Base-by-base conservation (phyloP, 2,888 invertebrate species). In the Macaria liturata region DNA sequence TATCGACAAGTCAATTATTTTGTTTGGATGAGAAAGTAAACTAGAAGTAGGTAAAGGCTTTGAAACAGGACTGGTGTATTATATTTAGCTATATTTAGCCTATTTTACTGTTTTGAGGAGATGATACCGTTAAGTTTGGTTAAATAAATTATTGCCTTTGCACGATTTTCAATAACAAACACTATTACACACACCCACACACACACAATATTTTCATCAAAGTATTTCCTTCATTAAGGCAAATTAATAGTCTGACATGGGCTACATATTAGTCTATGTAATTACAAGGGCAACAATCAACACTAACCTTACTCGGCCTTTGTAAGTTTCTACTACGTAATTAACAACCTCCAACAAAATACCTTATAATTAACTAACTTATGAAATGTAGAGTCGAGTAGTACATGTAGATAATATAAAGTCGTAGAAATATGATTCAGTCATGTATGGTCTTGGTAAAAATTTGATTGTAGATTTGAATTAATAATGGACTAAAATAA, bases 301-400 rank as follows among this genome's bases (percentile, higher is more conserved):
- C 55, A 52, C 55, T 49, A 43, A 52, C 50, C 20, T 20, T 20
- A 20, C 58, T 47, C 31, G 54, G 45, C 51, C 47, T 20, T 20
- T 20, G 20, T 20, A 20, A 20, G 20, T 60, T 52, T 55, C 51
- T 54, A 59, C 59, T 48, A 52, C 48, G 31, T 55, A 52, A 59
- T 59, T 59, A 59, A 47, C 55, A 59, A 44, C 20, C 49, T 52
- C 59, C 55, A 51, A 59, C 55, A 52, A 59, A 59, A 59, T 59
- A 42, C 54, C 52, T 56, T 31, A 52, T 52, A 56, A 60, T 60
- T 59, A 59, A 46, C 48, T 30, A 51, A 51, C 48, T 32, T 54
- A 59, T 51, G 51, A 32, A 47, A 44, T 51, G 49, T 49, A 46
- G 37, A 46, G 31, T 42, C 46, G 39, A 6, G 34, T 37, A 20